Conservation (phyloP, 2,888 invertebrate species). For the Caenorhabditis sp. region DNA sequence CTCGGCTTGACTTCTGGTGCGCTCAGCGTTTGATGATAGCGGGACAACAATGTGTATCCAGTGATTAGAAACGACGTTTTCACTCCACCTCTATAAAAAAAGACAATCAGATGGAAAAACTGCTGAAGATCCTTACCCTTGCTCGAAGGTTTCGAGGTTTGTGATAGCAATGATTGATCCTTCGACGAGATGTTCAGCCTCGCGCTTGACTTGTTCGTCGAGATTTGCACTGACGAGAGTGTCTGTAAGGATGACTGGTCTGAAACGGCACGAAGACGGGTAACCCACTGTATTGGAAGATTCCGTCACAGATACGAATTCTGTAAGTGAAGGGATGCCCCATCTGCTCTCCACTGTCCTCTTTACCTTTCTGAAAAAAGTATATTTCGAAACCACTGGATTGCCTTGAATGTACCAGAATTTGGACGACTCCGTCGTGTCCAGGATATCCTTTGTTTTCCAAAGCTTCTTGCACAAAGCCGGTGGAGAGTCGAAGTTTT, state of each 20-base stretch:
- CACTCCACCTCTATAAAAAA: slow-evolving; percentile 2
- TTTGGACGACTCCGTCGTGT: slow-evolving; percentile 56
- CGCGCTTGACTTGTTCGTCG: slow-evolving; percentile 32
- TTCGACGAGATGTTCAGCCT: slow-evolving; percentile 42
- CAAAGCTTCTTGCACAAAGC: slow-evolving; percentile 47
- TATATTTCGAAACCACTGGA: slow-evolving; percentile 15
- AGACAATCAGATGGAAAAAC: background rate
- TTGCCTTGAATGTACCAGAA: slow-evolving; percentile 35
- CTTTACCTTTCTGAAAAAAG: slow-evolving; percentile 54
- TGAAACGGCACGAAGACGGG: background rate
- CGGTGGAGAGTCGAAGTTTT: slow-evolving; percentile 47
- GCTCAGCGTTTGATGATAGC: slow-evolving; percentile 34
- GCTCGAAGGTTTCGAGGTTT: slow-evolving; percentile 4
- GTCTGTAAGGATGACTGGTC: slow-evolving; percentile 7
- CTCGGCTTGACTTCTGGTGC: slow-evolving; percentile 32
- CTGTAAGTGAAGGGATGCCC: slow-evolving; percentile 40
- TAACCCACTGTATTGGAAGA: slow-evolving; percentile 52
- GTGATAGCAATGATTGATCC: slow-evolving; percentile 57
- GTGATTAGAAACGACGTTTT: slow-evolving; percentile 54
- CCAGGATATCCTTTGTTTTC: slow-evolving; percentile 53
- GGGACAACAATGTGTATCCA: slow-evolving; percentile 63
- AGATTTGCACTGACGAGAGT: slow-evolving; percentile 29
- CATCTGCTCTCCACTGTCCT: slow-evolving; percentile 28
- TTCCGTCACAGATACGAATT: slow-evolving; percentile 53
- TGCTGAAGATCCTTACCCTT: slow-evolving; percentile 7